These are phyloP conservation scores for Heterodera schachtii DNA, from an alignment of 1,140 invertebrate species.

Conservation along the genomic window DNA sequence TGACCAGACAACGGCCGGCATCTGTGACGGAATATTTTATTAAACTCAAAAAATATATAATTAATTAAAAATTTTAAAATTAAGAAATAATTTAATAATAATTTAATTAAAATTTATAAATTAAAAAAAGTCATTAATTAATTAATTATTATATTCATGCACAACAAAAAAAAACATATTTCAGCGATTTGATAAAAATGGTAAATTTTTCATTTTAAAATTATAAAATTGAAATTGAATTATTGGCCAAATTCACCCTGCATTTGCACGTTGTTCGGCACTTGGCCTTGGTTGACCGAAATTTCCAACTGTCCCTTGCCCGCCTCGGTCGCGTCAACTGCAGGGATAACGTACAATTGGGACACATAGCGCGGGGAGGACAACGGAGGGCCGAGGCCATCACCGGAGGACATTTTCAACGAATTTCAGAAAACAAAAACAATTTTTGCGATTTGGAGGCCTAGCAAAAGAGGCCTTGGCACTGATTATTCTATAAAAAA, in stretches of 20 bases:
- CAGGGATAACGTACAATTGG: conserved; percentile 66
- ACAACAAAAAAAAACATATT: no score
- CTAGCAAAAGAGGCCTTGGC: no score
- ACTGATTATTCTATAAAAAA: no score
- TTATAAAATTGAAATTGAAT: background rate
- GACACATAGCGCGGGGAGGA: conserved; percentile 52
- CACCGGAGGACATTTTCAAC: background rate
- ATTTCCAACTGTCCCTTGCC: conserved; percentile 96
- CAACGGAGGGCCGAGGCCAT: background rate
- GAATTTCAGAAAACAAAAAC: background rate
- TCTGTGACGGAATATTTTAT: conserved; percentile 67
- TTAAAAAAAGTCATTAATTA: background rate
- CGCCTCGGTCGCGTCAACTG: conserved; percentile 90
- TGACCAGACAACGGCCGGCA: conserved; percentile 87
- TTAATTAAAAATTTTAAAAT: background rate
- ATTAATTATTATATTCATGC: no score
- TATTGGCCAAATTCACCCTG: conserved; percentile 67
- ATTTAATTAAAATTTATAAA: background rate
- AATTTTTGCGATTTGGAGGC: background rate
- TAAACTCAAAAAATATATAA: no score
- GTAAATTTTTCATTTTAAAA: background rate
- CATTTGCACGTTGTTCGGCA: conserved; percentile 93
- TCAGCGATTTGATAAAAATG: no score
- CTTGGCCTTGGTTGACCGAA: conserved; percentile 94
- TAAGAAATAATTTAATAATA: background rate